Conservation (phyloP, 2,888 invertebrate species). For the Drosophila melanosoma region DNA sequence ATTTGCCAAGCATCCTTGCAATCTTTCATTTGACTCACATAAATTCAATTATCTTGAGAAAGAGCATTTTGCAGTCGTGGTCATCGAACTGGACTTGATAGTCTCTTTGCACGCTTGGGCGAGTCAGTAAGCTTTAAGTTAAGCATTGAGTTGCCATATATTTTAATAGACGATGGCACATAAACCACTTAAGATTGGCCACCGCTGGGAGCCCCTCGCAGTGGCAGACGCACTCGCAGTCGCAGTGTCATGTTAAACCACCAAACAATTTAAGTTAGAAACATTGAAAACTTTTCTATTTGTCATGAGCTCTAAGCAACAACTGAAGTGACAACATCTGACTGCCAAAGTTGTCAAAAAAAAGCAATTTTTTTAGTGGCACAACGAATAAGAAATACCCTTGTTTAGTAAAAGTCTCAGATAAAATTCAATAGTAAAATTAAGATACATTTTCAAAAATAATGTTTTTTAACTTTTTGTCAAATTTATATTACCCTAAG, state of each 20-base stretch:
- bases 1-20: neutral
- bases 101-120: conserved; percentile 25
- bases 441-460: neutral
- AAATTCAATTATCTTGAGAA: neutral
- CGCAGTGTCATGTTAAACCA: conserved; percentile 68
- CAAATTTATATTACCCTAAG: neutral
- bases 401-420: neutral
- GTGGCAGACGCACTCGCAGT: conserved; percentile 27
- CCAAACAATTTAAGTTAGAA: conserved; percentile 81
- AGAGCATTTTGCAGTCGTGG: neutral
- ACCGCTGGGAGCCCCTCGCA: conserved; percentile 18
- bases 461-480: neutral
- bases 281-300: conserved; percentile 77
- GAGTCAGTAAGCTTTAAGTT: conserved; percentile 40
- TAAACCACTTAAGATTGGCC: conserved; percentile 66
- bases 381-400: conserved; percentile 17
- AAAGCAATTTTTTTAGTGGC: neutral
- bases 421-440: neutral
- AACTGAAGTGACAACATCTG: conserved; percentile 49
- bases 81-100: neutral
- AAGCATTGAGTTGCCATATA: conserved; percentile 56
- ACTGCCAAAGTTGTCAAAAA: conserved; percentile 47
- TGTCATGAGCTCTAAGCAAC: conserved; percentile 47
- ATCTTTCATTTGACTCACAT: neutral
- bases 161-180: conserved; percentile 65